These are phyloP conservation scores for Forpus xanthops DNA, from an alignment of 2,797 vertebrate species.

Conservation along the genomic window DNA sequence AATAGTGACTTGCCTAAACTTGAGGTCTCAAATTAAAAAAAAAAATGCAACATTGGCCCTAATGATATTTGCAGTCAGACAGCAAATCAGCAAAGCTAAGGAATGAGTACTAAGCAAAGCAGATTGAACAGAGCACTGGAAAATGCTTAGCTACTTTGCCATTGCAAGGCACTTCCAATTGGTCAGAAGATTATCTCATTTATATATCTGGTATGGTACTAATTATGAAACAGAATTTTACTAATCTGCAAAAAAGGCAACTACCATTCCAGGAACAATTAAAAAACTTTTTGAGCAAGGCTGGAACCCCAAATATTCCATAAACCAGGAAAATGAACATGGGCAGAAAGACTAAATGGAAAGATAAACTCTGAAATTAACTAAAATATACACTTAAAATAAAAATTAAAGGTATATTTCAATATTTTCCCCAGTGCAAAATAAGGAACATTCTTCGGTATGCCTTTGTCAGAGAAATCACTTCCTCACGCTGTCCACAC, in stretches of 20 bases:
- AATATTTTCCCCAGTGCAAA: not conserved
- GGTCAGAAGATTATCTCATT: slow-evolving; percentile 86
- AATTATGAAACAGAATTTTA: slow-evolving; percentile 78
- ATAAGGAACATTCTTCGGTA: not conserved
- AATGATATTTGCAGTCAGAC: not conserved
- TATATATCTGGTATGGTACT: slow-evolving; percentile 82
- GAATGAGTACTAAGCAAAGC: not conserved
- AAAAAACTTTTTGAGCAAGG: slow-evolving; percentile 77
- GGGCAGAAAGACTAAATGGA: slow-evolving; percentile 61
- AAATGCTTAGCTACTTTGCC: not conserved
- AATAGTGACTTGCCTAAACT: not conserved
- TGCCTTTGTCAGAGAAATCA: not conserved
- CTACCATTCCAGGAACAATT: slow-evolving; percentile 73
- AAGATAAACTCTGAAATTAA: not conserved
- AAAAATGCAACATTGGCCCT: not conserved
- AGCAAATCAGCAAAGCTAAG: not conserved
- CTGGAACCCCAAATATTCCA: slow-evolving; percentile 78
- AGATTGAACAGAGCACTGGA: not conserved
- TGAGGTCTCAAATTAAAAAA: not conserved
- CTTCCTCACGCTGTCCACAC: not conserved
- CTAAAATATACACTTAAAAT: not conserved
- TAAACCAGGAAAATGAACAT: slow-evolving; percentile 65
- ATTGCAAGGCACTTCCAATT: slow-evolving; percentile 83
- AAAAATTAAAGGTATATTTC: not conserved
- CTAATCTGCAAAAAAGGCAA: not conserved